Evolutionary conservation across 2,113 vertebrate species (phyloP).

Genomic region (Psettodes erumei): DNA sequence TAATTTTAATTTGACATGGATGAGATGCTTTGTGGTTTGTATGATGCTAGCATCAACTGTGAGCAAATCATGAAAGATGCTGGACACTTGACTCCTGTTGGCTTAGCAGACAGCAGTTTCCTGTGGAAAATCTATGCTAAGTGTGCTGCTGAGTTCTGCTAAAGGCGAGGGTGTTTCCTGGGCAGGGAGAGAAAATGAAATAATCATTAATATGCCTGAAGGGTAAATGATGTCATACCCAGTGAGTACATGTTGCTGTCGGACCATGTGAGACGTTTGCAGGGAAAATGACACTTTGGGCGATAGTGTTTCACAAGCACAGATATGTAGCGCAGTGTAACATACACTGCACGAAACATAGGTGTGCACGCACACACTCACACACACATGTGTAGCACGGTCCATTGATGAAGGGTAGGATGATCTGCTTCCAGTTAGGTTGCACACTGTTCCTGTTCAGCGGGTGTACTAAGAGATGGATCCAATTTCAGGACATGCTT

Average conservation of each 20-base stretch:
- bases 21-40: constrained; percentile 9
- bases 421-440: constrained; percentile 82
- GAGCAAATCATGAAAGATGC: constrained; percentile 18
- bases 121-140: constrained; percentile 67
- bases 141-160: constrained; percentile 29
- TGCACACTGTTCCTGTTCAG: constrained; percentile 68
- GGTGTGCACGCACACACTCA: constrained; percentile 32
- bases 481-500: constrained; percentile 82
- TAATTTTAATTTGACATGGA: not conserved
- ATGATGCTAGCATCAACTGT: constrained; percentile 15
- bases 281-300: constrained; percentile 47
- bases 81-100: constrained; percentile 24
- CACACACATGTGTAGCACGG: constrained; percentile 38
- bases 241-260: constrained; percentile 48
- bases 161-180: constrained; percentile 60
- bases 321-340: constrained; percentile 40
- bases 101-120: constrained; percentile 41
- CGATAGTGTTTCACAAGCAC: constrained; percentile 50
- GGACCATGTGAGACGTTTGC: constrained; percentile 27
- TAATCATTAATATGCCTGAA: constrained; percentile 70
- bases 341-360: constrained; percentile 28
- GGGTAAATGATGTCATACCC: constrained; percentile 73
- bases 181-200: constrained; percentile 61
- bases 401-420: constrained; percentile 40
- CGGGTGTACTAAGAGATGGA: constrained; percentile 71